Evolutionary conservation across 2,113 vertebrate genomes (phyloP).

Genomic region (Geococcyx californianus): DNA sequence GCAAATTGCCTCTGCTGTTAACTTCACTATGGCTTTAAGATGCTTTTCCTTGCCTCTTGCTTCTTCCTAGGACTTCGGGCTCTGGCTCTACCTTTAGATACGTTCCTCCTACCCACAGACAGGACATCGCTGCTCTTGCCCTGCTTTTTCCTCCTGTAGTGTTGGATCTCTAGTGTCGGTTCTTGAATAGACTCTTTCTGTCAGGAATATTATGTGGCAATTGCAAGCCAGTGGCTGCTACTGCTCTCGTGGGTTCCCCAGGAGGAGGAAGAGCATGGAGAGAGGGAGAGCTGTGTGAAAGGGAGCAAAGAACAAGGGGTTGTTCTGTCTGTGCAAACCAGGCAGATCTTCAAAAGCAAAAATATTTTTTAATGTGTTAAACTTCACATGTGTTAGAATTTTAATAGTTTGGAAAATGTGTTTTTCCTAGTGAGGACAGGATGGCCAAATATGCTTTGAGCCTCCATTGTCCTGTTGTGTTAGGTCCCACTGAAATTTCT

Average conservation of each 20-base stretch:
- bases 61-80: neutral
- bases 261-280: constrained; percentile 16
- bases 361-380: neutral
- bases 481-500: neutral
- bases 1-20: constrained; percentile 61
- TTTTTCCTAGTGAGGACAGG: neutral
- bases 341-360: neutral
- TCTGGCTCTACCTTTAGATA: neutral
- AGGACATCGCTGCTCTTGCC: neutral
- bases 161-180: neutral
- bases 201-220: neutral
- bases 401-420: neutral
- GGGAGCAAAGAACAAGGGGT: neutral
- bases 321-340: neutral
- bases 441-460: neutral
- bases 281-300: neutral
- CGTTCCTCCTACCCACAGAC: neutral
- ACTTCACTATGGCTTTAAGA: constrained; percentile 38
- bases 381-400: neutral
- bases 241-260: neutral
- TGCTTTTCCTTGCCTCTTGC: constrained; percentile 26
- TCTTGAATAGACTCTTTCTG: neutral
- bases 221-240: neutral
- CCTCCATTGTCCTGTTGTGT: neutral
- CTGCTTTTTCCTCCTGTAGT: neutral